Conservation (phyloP, 2,113 vertebrate species). For the Probosciger aterrimus region DNA sequence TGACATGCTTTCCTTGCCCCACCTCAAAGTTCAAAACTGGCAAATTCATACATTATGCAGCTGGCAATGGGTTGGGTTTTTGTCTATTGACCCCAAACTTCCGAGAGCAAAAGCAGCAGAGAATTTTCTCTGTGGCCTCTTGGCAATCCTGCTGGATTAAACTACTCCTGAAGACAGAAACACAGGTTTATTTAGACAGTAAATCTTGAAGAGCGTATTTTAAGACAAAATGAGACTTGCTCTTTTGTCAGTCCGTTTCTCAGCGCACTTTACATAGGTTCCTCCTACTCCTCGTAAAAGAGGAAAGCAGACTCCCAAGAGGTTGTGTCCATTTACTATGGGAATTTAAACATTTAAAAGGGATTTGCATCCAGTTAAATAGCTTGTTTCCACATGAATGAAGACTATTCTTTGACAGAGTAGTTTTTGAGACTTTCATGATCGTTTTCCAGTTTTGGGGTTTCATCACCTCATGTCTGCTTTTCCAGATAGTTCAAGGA, state of each 20-base stretch:
- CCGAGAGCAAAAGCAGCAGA: neutral
- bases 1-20: neutral
- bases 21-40: neutral
- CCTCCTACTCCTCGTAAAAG: neutral
- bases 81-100: neutral
- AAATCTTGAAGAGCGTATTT: neutral
- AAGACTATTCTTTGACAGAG: neutral
- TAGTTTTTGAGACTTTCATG: neutral
- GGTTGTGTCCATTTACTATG: neutral
- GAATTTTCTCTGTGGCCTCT: neutral
- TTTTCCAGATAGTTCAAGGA: neutral
- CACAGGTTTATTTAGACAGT: neutral
- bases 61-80: neutral
- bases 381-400: neutral
- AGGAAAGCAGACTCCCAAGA: neutral
- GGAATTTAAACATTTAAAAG: neutral
- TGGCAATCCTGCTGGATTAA: neutral
- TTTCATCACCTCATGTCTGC: neutral
- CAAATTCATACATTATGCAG: neutral
- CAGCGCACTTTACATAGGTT: neutral
- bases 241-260: neutral
- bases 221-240: neutral
- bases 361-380: neutral
- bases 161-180: neutral
- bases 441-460: neutral